Evolutionary conservation across 2,888 invertebrate genomes (phyloP).

Genomic region (Cylloceria caligata): DNA sequence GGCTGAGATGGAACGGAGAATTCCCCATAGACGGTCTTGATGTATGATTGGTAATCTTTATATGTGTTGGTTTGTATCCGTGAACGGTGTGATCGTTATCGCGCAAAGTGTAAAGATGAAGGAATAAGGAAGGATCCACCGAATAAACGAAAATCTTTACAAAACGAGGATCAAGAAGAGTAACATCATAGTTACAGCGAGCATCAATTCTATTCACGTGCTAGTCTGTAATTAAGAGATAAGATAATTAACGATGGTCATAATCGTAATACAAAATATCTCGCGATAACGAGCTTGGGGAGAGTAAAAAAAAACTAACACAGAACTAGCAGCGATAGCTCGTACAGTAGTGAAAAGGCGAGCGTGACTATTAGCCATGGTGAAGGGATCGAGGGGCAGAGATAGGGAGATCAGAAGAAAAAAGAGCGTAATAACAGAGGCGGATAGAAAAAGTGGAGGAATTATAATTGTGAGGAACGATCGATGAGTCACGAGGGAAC

Average conservation of each 20-base stretch:
- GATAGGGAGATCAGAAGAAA: slow-evolving; percentile 7
- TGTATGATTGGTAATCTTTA: neutral
- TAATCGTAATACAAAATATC: slow-evolving; percentile 64
- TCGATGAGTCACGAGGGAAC: slow-evolving; percentile 31
- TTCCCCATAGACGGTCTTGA: neutral
- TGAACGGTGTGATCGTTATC: slow-evolving; percentile 10
- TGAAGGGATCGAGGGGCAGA: slow-evolving; percentile 36
- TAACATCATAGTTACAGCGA: slow-evolving; percentile 27
- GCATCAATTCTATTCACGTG: slow-evolving; percentile 66
- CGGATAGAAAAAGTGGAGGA: slow-evolving; percentile 31
- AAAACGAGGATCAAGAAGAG: slow-evolving; percentile 5
- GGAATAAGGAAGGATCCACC: slow-evolving; percentile 4
- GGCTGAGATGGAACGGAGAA: too few species aligned
- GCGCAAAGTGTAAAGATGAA: neutral
- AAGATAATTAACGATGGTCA: slow-evolving; percentile 66
- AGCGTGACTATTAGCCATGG: slow-evolving; percentile 55
- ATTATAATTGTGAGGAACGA: slow-evolving; percentile 38
- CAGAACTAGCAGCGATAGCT: slow-evolving; percentile 40
- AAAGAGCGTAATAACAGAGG: slow-evolving; percentile 21
- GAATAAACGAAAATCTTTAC: slow-evolving; percentile 15
- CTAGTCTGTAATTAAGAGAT: slow-evolving; percentile 64
- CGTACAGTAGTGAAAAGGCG: slow-evolving; percentile 29
- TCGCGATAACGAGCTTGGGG: slow-evolving; percentile 61
- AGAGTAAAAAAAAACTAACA: slow-evolving; percentile 38
- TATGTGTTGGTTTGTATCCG: neutral